Evolutionary conservation across 2,797 vertebrate species (phyloP), one percentile per base, ranked within the genome.

Genomic region (Myiothlypis chrysogaster): DNA sequence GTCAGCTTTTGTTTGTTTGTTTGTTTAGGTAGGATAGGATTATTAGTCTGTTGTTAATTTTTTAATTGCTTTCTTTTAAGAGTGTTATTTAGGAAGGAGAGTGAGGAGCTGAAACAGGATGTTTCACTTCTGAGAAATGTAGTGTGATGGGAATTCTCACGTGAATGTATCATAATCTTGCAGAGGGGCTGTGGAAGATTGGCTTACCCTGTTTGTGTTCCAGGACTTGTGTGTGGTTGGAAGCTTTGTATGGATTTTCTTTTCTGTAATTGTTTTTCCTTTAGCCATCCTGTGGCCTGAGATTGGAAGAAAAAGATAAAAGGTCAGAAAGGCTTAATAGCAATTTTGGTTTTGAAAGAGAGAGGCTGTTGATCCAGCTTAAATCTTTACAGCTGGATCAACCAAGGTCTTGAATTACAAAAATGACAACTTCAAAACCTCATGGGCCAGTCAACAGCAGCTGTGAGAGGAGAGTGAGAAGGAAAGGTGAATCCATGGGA

Each of bases 341-440:
- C 76, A 69, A 47, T 92, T 96, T 82, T 86, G 30, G 1, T 84
- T 90, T 82, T 61, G 64, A 89, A 89, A 94, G 52, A 59, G n/a
- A 84, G 86, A 76, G 66, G 41, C 39, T 52, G 14, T 81, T 87
- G 66, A 63, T 91, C 20, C 78, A 89, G 59, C 47, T 91, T 84
- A 83, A 82, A 80, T 76, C 23, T 32, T 70, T 72, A 10, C 53
- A 63, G 52, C 43, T 65, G 55, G 66, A 59, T 92, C 80, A 63
- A 47, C 52, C 55, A 32, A 2, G 35, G 71, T 19, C 49, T 2
- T 49, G 66, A 92, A 56, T 70, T 78, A 46, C 49, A 84, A 75
- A 84, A 71, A 46, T n/a, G 53, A 25, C 41, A 77, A 44, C 23
- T 73, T 49, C 19, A 53, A 8, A 87, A 61, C 46, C 14, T 35